These are phyloP conservation scores for Oscheius sp. DNA, from an alignment of 2,888 invertebrate genomes.

Conservation along the genomic window DNA sequence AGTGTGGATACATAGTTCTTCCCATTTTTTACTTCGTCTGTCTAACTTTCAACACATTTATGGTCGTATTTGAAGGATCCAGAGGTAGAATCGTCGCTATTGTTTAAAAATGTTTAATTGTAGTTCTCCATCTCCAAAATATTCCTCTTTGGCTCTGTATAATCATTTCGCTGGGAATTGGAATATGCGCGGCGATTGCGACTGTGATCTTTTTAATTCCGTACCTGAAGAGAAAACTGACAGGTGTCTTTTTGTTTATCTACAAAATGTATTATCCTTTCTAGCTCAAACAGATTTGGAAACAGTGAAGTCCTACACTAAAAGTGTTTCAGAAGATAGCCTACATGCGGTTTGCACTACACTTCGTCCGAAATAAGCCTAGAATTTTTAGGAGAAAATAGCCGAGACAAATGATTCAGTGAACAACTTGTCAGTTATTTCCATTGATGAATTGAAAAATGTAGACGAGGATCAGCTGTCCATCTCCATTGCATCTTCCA, in stretches of 20 bases:
- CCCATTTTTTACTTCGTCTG: conserved; percentile 94
- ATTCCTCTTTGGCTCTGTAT: conserved; percentile 88
- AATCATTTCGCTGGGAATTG: conserved; percentile 80
- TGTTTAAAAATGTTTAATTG: conserved; percentile 54
- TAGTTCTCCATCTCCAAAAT: conserved; percentile 87
- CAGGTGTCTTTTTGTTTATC: not conserved
- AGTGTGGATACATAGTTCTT: conserved; percentile 82
- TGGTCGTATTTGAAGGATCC: conserved; percentile 88
- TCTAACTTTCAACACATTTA: conserved; percentile 89
- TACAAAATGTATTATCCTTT: not conserved
- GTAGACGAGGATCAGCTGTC: not conserved
- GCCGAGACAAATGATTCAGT: too few relatives aligned
- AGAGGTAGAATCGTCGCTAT: conserved; percentile 75
- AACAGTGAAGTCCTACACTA: too few relatives aligned
- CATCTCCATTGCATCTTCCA: not conserved
- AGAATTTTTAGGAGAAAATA: too few relatives aligned
- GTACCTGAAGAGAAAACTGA: conserved; percentile 33
- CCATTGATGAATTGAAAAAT: not conserved
- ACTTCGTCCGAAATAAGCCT: too few relatives aligned
- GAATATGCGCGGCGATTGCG: conserved; percentile 76
- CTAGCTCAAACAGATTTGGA: too few relatives aligned
- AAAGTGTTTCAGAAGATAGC: not conserved
- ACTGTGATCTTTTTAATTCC: conserved; percentile 55
- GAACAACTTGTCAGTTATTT: too few relatives aligned
- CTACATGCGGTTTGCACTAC: not conserved